A percentile compares a stretch with the other conserved stretches of the same genome.
Evolutionary conservation across 2,113 vertebrate species (phyloP).

Genomic region (Halcyon senegalensis): DNA sequence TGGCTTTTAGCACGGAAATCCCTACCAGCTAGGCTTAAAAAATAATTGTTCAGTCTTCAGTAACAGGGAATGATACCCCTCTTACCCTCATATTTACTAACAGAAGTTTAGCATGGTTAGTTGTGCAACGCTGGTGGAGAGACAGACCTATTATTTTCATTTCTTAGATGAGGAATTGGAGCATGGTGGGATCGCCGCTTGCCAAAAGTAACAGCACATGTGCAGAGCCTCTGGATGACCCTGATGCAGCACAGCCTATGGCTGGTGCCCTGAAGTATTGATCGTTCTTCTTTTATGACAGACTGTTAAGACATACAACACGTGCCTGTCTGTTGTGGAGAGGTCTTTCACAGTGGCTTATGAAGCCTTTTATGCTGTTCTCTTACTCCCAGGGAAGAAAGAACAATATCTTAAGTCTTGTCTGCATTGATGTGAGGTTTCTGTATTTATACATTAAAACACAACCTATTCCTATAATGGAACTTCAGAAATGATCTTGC

Average conservation of each 20-base stretch:
- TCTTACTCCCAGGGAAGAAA: neutral
- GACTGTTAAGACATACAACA: neutral
- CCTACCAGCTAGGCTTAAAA: neutral
- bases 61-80: neutral
- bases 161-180: neutral
- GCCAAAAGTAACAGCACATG: neutral
- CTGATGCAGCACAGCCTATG: neutral
- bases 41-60: neutral
- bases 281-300: neutral
- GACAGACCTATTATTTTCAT: neutral
- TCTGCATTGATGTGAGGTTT: neutral
- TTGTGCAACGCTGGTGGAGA: rapidly evolving
- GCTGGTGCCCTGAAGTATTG: neutral
- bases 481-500: neutral
- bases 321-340: neutral
- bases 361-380: neutral
- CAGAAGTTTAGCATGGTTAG: neutral
- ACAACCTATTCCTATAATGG: neutral
- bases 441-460: neutral
- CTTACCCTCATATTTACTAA: neutral
- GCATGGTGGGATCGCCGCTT: neutral
- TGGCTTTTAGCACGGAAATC: neutral
- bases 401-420: neutral
- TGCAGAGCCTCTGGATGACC: neutral
- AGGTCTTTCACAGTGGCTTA: neutral